Evolutionary conservation across 2,113 vertebrate species (phyloP), one percentile per base, ranked within the genome.

Genomic region (Cryptotis parvus): DNA sequence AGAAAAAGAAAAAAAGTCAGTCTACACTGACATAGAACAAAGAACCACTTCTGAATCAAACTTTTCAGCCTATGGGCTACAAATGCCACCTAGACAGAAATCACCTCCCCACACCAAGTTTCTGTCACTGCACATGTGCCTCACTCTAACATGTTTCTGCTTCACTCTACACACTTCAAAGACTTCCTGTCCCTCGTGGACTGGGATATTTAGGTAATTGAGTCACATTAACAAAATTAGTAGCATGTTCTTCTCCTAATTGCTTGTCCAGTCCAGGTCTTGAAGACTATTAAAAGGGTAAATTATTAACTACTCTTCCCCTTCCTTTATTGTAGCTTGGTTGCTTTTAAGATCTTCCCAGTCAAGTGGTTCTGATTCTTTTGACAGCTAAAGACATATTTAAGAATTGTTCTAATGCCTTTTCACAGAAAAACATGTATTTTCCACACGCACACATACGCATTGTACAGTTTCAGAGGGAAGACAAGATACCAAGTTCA

Each of bases 101-200:
- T 24, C 52, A 69, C 14, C 1, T 3, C 77, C 74, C 41, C 0
- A 41, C 33, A 58, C 76, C n/a, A 33, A 94, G 33, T 39, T 63
- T 18, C 70, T 73, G 3, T 91, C 61, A 78, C 27, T 43, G 39
- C 91, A 96, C 92, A 24, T 6, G 84, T 0, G 7, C 41, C 58
- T 68, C 84, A 37, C 55, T 35, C 72, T 94, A 92, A 87, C 82
- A 88, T 93, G 84, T 70, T 93, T 94, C 91, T 45, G 85, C 85
- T 92, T 37, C 95, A 94, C 88, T 70, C 83, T 65, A 84, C 52
- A 29, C 74, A 90, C 78, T 85, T 85, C 82, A 65, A 75, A 58
- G 85, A 90, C 49, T 22, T 31, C 55, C 35, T 49, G 90, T 95
- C 94, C 93, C 80, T 73, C 43, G 58, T 15, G 89, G 93, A 95